Evolutionary conservation across 92 coral and sea anemone genomes (phyloP).

Genomic region (Virgularia gustaviana): DNA sequence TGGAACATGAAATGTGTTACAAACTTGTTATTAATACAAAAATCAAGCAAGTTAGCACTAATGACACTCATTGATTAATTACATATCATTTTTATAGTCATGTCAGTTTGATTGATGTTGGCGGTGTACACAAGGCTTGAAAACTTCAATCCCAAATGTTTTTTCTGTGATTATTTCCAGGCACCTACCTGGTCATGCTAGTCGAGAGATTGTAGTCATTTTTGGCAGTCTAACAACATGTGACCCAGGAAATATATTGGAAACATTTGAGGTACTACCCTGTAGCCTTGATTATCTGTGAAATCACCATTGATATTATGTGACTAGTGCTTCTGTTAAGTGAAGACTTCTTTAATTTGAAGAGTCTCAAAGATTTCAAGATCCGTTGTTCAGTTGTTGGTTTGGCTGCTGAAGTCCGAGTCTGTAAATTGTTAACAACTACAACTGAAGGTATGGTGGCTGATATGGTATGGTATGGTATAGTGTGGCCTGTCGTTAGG

Average conservation of each 20-base stretch:
- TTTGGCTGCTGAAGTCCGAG: slow-evolving; percentile 88
- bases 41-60: background rate
- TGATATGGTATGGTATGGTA: too few species aligned
- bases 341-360: background rate
- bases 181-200: slow-evolving; percentile 97
- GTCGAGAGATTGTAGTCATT: slow-evolving; percentile 77
- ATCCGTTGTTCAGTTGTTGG: slow-evolving; percentile 92
- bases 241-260: slow-evolving; percentile 89
- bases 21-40: background rate
- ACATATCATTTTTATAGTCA: too few species aligned
- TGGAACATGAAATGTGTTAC: background rate
- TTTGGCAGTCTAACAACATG: slow-evolving; percentile 91
- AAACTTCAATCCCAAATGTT: background rate
- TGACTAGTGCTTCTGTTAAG: background rate
- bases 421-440: slow-evolving; percentile 68
- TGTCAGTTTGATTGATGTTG: too few species aligned
- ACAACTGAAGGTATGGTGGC: slow-evolving; percentile 90
- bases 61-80: background rate
- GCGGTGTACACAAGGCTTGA: too few species aligned
- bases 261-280: slow-evolving; percentile 80
- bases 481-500: too few species aligned
- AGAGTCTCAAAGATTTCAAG: slow-evolving; percentile 70
- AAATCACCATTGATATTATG: too few species aligned
- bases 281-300: background rate
- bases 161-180: slow-evolving; percentile 23